Percentiles rank a stretch among this genome's conserved stretches.
Evolutionary conservation across 2,888 invertebrate genomes (phyloP).

Genomic region (Onchidella celtica): DNA sequence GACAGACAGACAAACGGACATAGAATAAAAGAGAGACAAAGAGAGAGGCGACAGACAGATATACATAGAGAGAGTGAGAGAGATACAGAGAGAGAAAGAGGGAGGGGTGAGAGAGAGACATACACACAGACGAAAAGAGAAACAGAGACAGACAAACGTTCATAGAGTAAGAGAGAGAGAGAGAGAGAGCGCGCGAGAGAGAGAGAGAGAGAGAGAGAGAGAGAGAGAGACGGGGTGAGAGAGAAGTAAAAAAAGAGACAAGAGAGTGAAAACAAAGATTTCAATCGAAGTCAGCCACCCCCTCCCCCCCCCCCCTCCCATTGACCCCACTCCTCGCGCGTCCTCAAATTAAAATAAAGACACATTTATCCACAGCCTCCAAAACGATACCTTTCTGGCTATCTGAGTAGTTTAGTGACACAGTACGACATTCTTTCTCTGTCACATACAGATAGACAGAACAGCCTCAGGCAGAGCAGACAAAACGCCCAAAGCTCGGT

Average conservation of each 20-base stretch:
- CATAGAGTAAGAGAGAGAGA: background rate
- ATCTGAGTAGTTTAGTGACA: background rate
- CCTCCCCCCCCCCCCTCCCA: conserved; percentile 2
- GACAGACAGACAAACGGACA: background rate
- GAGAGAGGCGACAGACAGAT: too few relatives aligned
- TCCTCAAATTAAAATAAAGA: too few relatives aligned
- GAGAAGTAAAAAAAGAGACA: background rate
- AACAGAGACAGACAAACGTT: background rate
- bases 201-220: background rate
- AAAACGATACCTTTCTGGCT: background rate
- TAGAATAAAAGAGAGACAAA: background rate
- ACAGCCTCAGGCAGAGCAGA: too few relatives aligned
- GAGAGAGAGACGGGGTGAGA: background rate
- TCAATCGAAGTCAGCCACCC: background rate
- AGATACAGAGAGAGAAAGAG: background rate
- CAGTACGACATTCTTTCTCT: too few relatives aligned
- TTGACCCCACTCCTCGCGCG: too few relatives aligned
- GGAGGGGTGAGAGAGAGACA: background rate
- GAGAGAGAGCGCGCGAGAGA: background rate
- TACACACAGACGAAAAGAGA: background rate
- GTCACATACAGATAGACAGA: too few relatives aligned
- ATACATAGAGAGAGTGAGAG: background rate
- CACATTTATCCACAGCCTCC: too few relatives aligned
- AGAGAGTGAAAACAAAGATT: background rate
- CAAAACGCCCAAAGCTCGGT: too few relatives aligned